Conservation (phyloP, 2,888 invertebrate species). For the Noctua janthina region DNA sequence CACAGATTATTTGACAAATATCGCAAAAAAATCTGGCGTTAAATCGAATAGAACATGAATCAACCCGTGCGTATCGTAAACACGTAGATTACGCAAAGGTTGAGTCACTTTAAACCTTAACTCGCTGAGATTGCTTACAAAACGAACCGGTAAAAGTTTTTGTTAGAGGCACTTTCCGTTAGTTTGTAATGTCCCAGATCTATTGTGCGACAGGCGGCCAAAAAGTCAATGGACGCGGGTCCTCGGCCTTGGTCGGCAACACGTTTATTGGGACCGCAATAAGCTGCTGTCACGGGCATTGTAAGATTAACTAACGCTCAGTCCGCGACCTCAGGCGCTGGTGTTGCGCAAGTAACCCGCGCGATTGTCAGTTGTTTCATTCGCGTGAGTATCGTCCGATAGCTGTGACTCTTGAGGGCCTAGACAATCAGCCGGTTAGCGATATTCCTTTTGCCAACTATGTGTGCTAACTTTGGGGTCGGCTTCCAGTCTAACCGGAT, state of each 20-base stretch:
- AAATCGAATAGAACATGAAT: background rate
- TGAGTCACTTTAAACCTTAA: background rate
- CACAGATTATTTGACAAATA: background rate
- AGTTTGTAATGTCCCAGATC: slow-evolving; percentile 22
- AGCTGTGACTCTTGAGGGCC: background rate
- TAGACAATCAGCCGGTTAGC: background rate
- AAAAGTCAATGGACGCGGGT: slow-evolving; percentile 43
- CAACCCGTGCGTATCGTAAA: slow-evolving; percentile 24
- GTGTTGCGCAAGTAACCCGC: background rate
- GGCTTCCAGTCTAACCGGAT: background rate
- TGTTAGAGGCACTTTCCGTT: slow-evolving; percentile 19
- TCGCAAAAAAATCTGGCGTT: background rate
- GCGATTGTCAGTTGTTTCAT: background rate
- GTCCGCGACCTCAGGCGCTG: background rate
- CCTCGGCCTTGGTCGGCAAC: slow-evolving; percentile 18
- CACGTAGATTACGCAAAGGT: background rate
- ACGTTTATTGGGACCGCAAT: slow-evolving; percentile 24
- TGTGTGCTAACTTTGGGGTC: background rate
- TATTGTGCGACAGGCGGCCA: slow-evolving; percentile 35
- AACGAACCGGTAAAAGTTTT: slow-evolving; percentile 7
- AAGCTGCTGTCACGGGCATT: slow-evolving; percentile 39
- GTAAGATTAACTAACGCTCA: background rate
- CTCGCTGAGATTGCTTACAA: background rate
- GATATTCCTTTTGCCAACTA: background rate
- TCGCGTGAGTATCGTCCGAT: background rate